phyloP scores from a whole-genome alignment of 2,888 invertebrate species.

The Polia nebulosa region DNA sequence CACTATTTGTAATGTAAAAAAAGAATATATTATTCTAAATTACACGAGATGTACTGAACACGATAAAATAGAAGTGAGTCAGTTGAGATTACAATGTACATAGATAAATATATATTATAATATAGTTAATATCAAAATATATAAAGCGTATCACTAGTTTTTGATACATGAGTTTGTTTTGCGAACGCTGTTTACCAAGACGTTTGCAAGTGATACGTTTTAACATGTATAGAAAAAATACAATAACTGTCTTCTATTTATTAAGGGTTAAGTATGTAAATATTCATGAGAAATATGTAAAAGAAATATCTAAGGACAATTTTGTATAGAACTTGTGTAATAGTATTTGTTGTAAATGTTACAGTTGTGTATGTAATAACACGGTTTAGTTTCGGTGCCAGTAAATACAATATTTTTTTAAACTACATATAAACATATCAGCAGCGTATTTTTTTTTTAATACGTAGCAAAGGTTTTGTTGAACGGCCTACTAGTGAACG shows the following conservation, averaged over 20 bases:
- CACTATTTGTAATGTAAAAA: conserved; percentile 61
- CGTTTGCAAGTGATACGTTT: conserved; percentile 67
- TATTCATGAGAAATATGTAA: conserved; percentile 73
- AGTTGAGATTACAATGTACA: conserved; percentile 76
- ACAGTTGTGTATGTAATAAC: conserved; percentile 59
- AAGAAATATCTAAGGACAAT: conserved; percentile 81
- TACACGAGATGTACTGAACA: conserved; percentile 61
- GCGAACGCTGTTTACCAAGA: conserved; percentile 45
- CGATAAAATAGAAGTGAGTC: conserved; percentile 63
- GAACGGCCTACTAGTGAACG: conserved; percentile 57
- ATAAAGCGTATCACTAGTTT: conserved; percentile 67
- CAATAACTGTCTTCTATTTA: conserved; percentile 74
- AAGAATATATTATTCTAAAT: conserved; percentile 57
- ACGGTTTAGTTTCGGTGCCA: conserved; percentile 76
- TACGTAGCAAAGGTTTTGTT: conserved; percentile 60
- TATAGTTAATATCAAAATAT: conserved; percentile 67
- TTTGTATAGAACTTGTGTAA: conserved; percentile 82
- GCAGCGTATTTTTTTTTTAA: conserved; percentile 62
- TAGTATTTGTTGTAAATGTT: conserved; percentile 82
- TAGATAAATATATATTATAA: conserved; percentile 64
- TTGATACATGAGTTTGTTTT: conserved; percentile 50
- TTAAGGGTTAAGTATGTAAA: conserved; percentile 85
- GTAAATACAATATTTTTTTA: conserved; percentile 59
- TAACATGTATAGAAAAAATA: conserved; percentile 73
- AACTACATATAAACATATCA: conserved; percentile 65